These are phyloP conservation scores for Meteorus sp. DNA, from an alignment of 1,140 invertebrate genomes.

Conservation along the genomic window DNA sequence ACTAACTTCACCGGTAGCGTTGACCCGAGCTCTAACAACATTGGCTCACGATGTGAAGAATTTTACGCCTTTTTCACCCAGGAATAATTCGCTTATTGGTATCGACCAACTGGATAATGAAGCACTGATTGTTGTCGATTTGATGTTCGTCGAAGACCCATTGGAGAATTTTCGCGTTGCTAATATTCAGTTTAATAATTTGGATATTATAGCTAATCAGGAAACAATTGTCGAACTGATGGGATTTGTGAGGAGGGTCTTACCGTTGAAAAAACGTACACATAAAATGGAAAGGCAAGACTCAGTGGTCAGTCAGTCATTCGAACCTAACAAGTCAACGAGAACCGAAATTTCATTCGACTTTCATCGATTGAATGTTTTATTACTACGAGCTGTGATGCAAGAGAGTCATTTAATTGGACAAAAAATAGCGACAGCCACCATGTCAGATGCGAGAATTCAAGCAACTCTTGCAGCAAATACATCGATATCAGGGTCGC, in stretches of 20 bases:
- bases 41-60: slow-evolving; percentile 47
- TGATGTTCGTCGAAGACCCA: slow-evolving; percentile 70
- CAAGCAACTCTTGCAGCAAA: slow-evolving; percentile 74
- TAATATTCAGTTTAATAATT: slow-evolving; percentile 89
- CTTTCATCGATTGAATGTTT: slow-evolving; percentile 87
- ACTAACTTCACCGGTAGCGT: slow-evolving; percentile 62
- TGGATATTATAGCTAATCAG: slow-evolving; percentile 96
- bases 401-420: slow-evolving; percentile 72
- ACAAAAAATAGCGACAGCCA: slow-evolving; percentile 91
- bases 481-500: slow-evolving; percentile 77
- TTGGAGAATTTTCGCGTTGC: slow-evolving; percentile 73
- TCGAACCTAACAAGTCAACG: slow-evolving; percentile 40
- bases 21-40: slow-evolving; percentile 64
- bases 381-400: slow-evolving; percentile 78
- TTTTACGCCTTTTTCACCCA: slow-evolving; percentile 42
- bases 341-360: slow-evolving; percentile 86
- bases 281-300: slow-evolving; percentile 40
- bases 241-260: slow-evolving; percentile 79
- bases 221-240: slow-evolving; percentile 92
- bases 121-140: slow-evolving; percentile 83
- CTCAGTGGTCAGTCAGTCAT: slow-evolving; percentile 43
- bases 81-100: slow-evolving; percentile 41
- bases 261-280: slow-evolving; percentile 59
- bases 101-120: slow-evolving; percentile 69
- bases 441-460: slow-evolving; percentile 86